Base-by-base conservation (phyloP, 1,140 invertebrate species). In the Dufourea novaeangliae region DNA sequence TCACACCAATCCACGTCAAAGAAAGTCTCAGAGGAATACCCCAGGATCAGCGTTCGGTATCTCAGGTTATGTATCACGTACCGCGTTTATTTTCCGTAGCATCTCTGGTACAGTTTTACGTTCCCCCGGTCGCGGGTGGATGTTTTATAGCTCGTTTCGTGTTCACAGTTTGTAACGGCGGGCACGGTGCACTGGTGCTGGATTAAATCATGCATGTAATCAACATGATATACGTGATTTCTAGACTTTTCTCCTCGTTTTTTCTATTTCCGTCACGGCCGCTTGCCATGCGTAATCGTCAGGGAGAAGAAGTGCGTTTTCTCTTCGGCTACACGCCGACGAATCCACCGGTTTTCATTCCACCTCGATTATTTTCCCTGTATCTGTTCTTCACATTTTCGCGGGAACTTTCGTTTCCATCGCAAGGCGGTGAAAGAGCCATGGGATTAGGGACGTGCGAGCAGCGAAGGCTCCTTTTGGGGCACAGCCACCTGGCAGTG, bases 211-310 rank as follows among this genome's bases (percentile, higher is more conserved):
- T 61, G 63, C 61, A 25, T 67, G 29, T 39, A 69, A 69, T 68
- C 39, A 57, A 25, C 52, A 11, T 22, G 37, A 34, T n/a, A n/a
- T 50, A 29, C 27, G 17, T n/a, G 52, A 44, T 44, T 74, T 44
- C 63, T 20, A 4, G 17, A n/a, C 46, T 66, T 74, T 41, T 32
- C 56, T 68, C 39, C 22, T 20, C 17, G 37, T 27, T 44, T 68
- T 61, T 52, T 77, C 69, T 56, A 25, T 67, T 52, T 77, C 32
- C 57, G 62, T 81, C 72, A 71, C 50, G 73, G 54, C 56, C 69
- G 62, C 62, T 54, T 82, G 62, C 14, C 32, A 61, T 39, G 37
- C 71, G 75, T 78, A 82, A 81, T 82, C 54, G 61, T 7, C 44
- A 25, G 34, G 27, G 59, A n/a, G n/a, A n/a, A n/a, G 22, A 27